Evolutionary conservation across 2,797 vertebrate genomes (phyloP).

Genomic region (Oreochromis mossambicus): DNA sequence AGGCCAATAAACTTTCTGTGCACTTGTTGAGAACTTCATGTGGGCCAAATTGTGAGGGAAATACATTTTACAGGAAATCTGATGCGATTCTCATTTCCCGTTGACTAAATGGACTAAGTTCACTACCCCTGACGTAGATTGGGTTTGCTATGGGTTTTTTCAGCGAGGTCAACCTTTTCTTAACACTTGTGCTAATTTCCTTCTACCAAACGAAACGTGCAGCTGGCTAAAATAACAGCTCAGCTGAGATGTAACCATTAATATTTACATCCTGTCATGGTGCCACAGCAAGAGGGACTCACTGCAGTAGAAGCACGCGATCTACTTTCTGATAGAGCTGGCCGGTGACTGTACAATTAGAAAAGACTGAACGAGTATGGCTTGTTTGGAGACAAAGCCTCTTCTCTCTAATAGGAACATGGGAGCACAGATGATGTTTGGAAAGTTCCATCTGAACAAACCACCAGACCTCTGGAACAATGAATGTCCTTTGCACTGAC

Average conservation of each 20-base stretch:
- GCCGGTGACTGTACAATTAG: neutral
- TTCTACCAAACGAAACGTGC: neutral
- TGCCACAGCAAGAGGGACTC: too few relatives aligned
- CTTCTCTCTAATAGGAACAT: accelerated
- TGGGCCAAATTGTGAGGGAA: neutral
- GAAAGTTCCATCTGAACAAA: neutral
- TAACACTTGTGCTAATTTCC: neutral
- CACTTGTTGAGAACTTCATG: neutral
- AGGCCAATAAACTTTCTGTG: neutral
- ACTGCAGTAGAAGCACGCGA: accelerated
- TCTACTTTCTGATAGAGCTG: neutral
- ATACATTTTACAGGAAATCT: neutral
- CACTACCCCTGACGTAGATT: neutral
- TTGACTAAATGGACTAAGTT: neutral
- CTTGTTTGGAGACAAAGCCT: neutral
- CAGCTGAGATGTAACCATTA: neutral
- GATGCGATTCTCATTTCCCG: neutral
- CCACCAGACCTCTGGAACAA: neutral
- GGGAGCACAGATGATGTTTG: neutral
- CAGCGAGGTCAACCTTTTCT: neutral
- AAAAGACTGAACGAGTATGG: accelerated
- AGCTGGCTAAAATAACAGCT: neutral
- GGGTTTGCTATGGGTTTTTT: neutral
- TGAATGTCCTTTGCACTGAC: neutral
- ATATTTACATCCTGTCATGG: neutral